Evolutionary conservation across 2,113 vertebrate genomes (phyloP), one percentile per base, ranked within the genome.

Genomic region (Cephalopholis sonnerati): DNA sequence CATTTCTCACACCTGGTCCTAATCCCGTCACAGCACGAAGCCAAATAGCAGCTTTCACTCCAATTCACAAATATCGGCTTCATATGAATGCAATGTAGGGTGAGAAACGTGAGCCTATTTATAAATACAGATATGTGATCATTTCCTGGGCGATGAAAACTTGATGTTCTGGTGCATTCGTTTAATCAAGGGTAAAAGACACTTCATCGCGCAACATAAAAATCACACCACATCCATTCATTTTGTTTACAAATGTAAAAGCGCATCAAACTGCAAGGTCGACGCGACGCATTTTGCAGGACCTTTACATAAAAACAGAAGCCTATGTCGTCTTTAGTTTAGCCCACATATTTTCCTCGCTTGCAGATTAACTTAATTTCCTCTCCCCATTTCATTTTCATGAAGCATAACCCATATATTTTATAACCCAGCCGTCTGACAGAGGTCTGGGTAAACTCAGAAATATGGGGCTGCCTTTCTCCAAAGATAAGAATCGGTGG

Each of bases 51-150:
- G 12, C 0, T 12, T 32, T 32, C 32, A 9, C 32, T 24, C 57
- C 73, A 65, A 81, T 87, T 83, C 77, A 92, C 1, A 84, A 83
- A 82, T 50, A 84, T 81, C 44, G 48, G 54, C 63, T 41, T 67
- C 76, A 70, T 54, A 46, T 74, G 27, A 79, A 87, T 66, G 81
- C 58, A 66, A 66, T 72, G 62, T 77, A 78, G 48, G 70, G 58
- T 71, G 75, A 82, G 44, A 83, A 88, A 82, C 88, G 83, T 80
- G 79, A 84, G 71, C 13, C 65, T 87, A 75, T 89, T 90, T 87
- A 81, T 86, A 89, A 72, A 84, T 79, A 62, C 61, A 65, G 29
- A 32, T 72, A 51, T 15, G 32, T 11, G 3, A 41, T 69, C 50
- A 72, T 80, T 89, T 84, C 25, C 27, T 50, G 50, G 20, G 22